Evolutionary conservation across 2,113 vertebrate species (phyloP).

Genomic region (Monopterus albus): DNA sequence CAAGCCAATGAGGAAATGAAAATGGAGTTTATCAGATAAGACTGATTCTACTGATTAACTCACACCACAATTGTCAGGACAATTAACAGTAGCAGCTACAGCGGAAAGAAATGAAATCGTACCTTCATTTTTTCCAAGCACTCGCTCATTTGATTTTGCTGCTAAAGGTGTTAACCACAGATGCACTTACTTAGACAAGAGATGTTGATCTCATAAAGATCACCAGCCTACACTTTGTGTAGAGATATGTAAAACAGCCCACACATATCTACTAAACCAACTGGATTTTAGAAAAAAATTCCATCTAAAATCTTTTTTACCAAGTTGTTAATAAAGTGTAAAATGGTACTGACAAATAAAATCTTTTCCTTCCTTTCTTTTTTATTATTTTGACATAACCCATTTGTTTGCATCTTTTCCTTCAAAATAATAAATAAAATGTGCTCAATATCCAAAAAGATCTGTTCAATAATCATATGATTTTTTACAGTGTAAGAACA

Average conservation of each 20-base stretch:
- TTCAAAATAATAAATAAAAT: neutral
- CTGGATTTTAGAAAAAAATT: neutral
- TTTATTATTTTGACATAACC: too few relatives aligned
- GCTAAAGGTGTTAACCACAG: slow-evolving; percentile 56
- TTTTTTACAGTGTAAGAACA: neutral
- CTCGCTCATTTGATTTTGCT: neutral
- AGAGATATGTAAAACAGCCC: neutral
- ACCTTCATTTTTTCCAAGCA: neutral
- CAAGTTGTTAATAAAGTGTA: neutral
- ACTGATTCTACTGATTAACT: neutral
- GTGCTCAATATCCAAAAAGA: neutral
- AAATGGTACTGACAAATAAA: neutral
- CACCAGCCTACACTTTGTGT: slow-evolving; percentile 21
- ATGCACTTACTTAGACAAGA: neutral
- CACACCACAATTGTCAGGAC: slow-evolving; percentile 1
- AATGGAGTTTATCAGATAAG: neutral
- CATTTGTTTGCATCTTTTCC: neutral
- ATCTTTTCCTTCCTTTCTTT: too few relatives aligned
- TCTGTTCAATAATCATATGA: neutral
- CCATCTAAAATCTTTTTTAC: neutral
- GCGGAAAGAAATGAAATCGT: slow-evolving; percentile 21
- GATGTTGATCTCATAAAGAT: neutral
- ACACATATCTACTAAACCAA: neutral
- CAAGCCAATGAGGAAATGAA: neutral
- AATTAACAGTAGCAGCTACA: neutral